Evolutionary conservation across 1,140 invertebrate species (phyloP).

Genomic region (Meteorus sp.): DNA sequence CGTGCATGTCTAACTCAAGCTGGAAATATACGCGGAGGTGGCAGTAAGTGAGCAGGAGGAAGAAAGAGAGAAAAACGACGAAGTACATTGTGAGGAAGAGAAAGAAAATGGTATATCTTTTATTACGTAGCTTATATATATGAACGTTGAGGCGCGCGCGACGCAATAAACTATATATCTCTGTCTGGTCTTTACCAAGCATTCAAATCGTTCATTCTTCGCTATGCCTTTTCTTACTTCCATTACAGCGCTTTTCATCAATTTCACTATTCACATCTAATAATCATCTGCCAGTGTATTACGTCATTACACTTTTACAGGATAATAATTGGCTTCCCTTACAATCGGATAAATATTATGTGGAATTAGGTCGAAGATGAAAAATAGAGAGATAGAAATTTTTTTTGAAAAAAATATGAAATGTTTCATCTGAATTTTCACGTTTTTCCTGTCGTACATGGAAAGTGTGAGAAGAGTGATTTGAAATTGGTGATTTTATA

Average conservation of each 20-base stretch:
- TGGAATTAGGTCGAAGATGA: no score
- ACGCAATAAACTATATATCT: neutral
- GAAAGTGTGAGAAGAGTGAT: no score
- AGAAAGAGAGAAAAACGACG: neutral
- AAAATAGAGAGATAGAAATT: no score
- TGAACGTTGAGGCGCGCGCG: neutral
- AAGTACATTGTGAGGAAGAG: no score
- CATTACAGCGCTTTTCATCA: no score
- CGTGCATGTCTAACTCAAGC: constrained; percentile 4
- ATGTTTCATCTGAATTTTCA: no score
- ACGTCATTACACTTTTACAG: constrained; percentile 11
- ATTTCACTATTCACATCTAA: no score
- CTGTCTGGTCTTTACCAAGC: no score
- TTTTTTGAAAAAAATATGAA: no score
- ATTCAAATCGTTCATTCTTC: neutral
- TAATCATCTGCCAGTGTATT: constrained; percentile 14
- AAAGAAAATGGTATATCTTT: constrained; percentile 20
- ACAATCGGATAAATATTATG: no score
- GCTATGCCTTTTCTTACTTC: constrained; percentile 1
- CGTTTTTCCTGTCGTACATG: no score
- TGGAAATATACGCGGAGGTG: constrained; percentile 15
- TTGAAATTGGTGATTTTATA: no score
- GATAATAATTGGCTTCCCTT: constrained; percentile 9
- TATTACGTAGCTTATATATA: constrained; percentile 1
- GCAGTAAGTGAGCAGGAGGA: constrained; percentile 1